These are phyloP conservation scores for Epizoanthus illoricatus DNA, from an alignment of 92 coral and sea anemone genomes.

Conservation along the genomic window DNA sequence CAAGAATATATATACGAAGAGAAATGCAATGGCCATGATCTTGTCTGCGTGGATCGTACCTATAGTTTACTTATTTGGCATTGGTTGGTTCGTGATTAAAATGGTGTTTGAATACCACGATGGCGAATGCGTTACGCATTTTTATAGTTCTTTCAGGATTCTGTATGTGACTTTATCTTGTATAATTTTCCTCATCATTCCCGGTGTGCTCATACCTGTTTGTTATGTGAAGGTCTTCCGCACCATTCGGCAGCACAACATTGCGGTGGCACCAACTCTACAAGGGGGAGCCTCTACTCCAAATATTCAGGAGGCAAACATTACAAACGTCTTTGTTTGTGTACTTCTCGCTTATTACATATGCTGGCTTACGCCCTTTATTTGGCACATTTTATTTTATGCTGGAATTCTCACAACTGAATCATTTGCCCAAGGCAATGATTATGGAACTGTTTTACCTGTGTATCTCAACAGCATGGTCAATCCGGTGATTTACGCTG, in stretches of 20 bases:
- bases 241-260: conserved; percentile 16
- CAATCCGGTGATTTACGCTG: conserved; percentile 22
- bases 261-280: neutral
- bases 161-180: neutral
- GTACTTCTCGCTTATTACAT: conserved; percentile 14
- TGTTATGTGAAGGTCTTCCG: conserved; percentile 12
- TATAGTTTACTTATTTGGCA: neutral
- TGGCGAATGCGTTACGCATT: conserved; percentile 6
- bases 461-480: conserved; percentile 29
- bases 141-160: neutral
- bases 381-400: conserved; percentile 15
- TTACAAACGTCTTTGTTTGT: conserved; percentile 6
- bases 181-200: neutral
- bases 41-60: neutral
- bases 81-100: conserved; percentile 21
- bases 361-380: conserved; percentile 27
- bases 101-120: neutral
- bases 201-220: conserved; percentile 7
- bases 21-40: neutral
- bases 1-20: conserved; percentile 14
- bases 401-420: neutral
- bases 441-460: neutral
- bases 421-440: neutral
- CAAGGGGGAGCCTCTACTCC: neutral
- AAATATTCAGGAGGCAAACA: neutral